These are phyloP conservation scores for Scyliorhinus canicula DNA, from an alignment of 2,797 vertebrate genomes.

Conservation along the genomic window DNA sequence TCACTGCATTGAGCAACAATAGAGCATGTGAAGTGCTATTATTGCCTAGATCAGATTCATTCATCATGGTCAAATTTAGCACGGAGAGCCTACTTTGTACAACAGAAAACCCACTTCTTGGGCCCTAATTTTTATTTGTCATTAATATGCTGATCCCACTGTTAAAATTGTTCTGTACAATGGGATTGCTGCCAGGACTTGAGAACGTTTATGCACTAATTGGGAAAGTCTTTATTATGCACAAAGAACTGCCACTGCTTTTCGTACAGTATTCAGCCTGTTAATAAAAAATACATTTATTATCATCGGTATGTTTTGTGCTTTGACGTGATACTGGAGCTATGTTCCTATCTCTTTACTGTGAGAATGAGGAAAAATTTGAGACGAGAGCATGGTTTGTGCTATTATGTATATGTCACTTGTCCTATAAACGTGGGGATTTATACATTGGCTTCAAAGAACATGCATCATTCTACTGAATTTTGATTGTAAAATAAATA, in stretches of 20 bases:
- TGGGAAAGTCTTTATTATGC: background rate
- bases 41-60: background rate
- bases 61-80: conserved; percentile 2
- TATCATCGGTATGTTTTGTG: background rate
- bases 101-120: background rate
- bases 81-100: background rate
- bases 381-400: background rate
- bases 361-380: background rate
- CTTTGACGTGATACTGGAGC: background rate
- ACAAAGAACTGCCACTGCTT: background rate
- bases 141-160: background rate
- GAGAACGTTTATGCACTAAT: background rate
- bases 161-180: background rate
- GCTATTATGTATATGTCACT: background rate
- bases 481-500: background rate
- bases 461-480: background rate
- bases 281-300: background rate
- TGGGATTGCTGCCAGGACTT: background rate
- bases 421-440: background rate
- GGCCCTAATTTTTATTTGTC: background rate
- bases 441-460: background rate
- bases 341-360: background rate
- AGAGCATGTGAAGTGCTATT: background rate
- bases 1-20: background rate
- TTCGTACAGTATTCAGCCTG: background rate